Evolutionary conservation across 2,888 invertebrate species (phyloP), one percentile per base, ranked within the genome.

Genomic region (Perdita meconis): DNA sequence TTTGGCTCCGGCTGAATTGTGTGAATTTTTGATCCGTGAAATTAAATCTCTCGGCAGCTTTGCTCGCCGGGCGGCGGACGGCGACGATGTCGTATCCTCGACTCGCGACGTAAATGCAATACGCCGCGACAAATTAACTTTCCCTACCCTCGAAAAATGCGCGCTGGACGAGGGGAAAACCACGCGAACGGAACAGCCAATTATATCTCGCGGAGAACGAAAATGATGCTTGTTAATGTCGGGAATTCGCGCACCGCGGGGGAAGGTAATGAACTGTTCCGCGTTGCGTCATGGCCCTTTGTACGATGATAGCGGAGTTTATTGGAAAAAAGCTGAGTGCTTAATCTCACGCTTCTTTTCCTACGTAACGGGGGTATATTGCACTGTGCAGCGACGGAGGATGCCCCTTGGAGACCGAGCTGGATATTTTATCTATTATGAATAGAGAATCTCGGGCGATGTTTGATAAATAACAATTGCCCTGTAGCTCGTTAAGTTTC

Each of bases 21-120:
- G 47, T 68, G 64, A 76, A 68, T 80, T 81, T 81, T 81, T 71
- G 44, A 81, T 68, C 51, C 64, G 40, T 66, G 57, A 75, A 80
- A 80, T 81, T 67, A 71, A 71, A 68, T 66, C 56, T 57, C 34
- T 36, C 61, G 50, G 24, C 59, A 40, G 69, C 44, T 68, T 60
- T 55, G 44, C 44, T n/a, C n/a, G n/a, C n/a, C n/a, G n/a, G n/a
- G n/a, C n/a, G n/a, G n/a, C 26, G 24, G 10, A 0, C 34, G n/a
- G 22, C 26, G 42, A 26, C 44, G 19, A 30, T 6, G 30, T 36
- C 36, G 2, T 56, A 10, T 44, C n/a, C 36, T 38, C 24, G 8
- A 40, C 38, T 10, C 50, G 38, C 40, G n/a, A 40, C 30, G 13
- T 30, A 53, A 53, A 34, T n/a, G 59, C 53, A 22, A 68, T 34